These are phyloP conservation scores for Mohoua ochrocephala DNA, from an alignment of 2,113 vertebrate species.

Conservation along the genomic window DNA sequence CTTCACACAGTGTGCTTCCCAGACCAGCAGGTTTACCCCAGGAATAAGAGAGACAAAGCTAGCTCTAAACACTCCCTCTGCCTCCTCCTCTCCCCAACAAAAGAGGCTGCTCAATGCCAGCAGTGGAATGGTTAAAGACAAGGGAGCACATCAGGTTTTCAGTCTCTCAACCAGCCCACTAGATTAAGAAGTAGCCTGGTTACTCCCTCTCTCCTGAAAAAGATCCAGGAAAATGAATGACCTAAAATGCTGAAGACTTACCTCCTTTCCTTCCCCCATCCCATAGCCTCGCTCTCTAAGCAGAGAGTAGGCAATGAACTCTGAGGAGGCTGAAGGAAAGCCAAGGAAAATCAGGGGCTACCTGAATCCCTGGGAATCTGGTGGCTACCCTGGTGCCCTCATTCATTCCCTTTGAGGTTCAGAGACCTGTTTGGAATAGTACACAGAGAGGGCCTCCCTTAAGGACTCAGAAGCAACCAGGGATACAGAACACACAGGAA, in stretches of 20 bases:
- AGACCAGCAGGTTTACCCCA: conserved; percentile 22
- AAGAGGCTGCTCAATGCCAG: conserved; percentile 17
- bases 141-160: neutral
- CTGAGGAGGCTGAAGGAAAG: conserved; percentile 57
- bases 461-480: conserved; percentile 42
- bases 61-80: conserved; percentile 27
- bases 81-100: conserved; percentile 6
- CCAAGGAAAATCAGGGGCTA: conserved; percentile 53
- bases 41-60: conserved; percentile 32
- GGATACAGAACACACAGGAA: conserved; percentile 45
- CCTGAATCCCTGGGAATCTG: conserved; percentile 57
- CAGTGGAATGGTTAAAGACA: conserved; percentile 55
- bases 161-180: conserved; percentile 10
- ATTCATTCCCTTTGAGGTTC: conserved; percentile 55
- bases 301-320: conserved; percentile 43
- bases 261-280: conserved; percentile 57
- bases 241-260: conserved; percentile 42
- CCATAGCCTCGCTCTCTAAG: conserved; percentile 46
- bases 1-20: neutral
- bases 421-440: conserved; percentile 60
- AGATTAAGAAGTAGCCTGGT: conserved; percentile 12
- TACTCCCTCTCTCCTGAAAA: conserved; percentile 42
- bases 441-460: conserved; percentile 41
- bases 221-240: conserved; percentile 37
- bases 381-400: conserved; percentile 60